Conservation (phyloP, 2,888 invertebrate species). For the Euplagia quadripunctaria region DNA sequence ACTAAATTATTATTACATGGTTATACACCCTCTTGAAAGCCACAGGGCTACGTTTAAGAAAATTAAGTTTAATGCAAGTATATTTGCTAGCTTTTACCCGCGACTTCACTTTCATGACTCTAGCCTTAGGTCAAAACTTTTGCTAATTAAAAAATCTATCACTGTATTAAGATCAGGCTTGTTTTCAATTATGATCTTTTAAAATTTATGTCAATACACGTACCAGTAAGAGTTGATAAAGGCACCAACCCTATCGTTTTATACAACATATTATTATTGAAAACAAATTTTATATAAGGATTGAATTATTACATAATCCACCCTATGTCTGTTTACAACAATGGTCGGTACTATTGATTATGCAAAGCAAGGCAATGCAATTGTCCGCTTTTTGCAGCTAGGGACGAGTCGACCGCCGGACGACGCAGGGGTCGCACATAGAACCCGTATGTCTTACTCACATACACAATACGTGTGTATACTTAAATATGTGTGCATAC, state of each 20-base stretch:
- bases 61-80: neutral
- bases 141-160: neutral
- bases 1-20: too few relatives aligned
- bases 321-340: conserved; percentile 68
- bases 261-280: conserved; percentile 29
- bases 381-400: conserved; percentile 78
- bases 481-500: conserved; percentile 19
- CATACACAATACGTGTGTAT: conserved; percentile 23
- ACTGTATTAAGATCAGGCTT: too few relatives aligned
- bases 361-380: conserved; percentile 81
- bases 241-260: neutral
- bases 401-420: conserved; percentile 67
- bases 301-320: conserved; percentile 57
- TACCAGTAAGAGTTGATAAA: neutral
- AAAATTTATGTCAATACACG: neutral
- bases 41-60: neutral
- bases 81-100: neutral
- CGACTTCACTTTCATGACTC: neutral
- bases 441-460: conserved; percentile 50
- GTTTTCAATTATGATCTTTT: neutral
- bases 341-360: conserved; percentile 78
- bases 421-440: conserved; percentile 65
- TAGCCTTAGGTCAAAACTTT: neutral
- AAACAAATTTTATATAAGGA: conserved; percentile 32
- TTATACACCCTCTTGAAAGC: too few relatives aligned